A percentile compares a stretch with the other conserved stretches of the same genome.
Evolutionary conservation across 2,888 invertebrate species (phyloP).

Genomic region (Pachydiplax longipennis): DNA sequence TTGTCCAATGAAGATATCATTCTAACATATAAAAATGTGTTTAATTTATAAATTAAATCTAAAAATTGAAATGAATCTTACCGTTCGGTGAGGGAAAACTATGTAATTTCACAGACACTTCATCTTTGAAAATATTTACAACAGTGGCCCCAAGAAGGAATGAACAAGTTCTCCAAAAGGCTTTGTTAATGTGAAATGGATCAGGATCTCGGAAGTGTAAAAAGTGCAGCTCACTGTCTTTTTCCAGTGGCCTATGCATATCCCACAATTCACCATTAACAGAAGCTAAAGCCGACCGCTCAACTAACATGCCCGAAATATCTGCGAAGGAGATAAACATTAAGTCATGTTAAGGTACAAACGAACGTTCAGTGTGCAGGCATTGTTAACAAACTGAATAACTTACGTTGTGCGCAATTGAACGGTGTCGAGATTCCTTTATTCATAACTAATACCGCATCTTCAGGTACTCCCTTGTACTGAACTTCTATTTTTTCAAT

Average conservation of each 20-base stretch:
- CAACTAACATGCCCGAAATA: conserved; percentile 73
- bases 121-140: conserved; percentile 79
- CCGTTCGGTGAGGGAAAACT: conserved; percentile 91
- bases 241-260: conserved; percentile 84
- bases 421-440: conserved; percentile 89
- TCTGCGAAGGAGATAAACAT: conserved; percentile 64
- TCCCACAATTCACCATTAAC: conserved; percentile 89
- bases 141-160: conserved; percentile 84
- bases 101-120: conserved; percentile 78
- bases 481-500: conserved; percentile 91
- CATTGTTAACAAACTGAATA: background rate
- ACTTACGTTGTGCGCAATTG: conserved; percentile 88
- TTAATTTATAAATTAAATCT: background rate
- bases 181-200: conserved; percentile 72
- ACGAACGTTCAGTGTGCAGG: no score
- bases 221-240: conserved; percentile 68
- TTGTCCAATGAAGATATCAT: no score
- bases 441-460: conserved; percentile 85
- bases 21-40: no score
- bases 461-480: conserved; percentile 77
- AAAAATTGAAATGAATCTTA: conserved; percentile 59
- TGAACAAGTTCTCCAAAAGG: conserved; percentile 94
- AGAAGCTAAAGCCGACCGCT: conserved; percentile 79
- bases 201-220: conserved; percentile 71
- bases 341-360: background rate